Evolutionary conservation across 30 jellyfish, hydroid and myxozoan species (phyloP), one percentile per base, ranked within the genome.

Genomic region (Rhopilema esculentum): DNA sequence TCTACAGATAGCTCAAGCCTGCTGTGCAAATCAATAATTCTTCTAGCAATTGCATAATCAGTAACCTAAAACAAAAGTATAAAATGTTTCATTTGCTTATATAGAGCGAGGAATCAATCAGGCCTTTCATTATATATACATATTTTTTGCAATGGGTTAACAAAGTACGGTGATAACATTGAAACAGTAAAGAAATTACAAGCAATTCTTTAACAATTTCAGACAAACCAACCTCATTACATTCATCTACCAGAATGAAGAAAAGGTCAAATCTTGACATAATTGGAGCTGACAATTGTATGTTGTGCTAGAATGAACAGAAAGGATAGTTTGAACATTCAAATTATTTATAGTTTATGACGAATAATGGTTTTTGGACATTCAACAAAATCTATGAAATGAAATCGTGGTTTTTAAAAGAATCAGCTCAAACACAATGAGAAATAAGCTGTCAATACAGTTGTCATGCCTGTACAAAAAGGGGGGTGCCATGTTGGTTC

Each of bases 221-320:
- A 2, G 6, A 12, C 9, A 40, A 2, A 40, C 57, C 12, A 40
- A 92, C 98, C 95, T 96, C 99, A 76, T 96, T 96, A 83, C 99
- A 96, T 89, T 96, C 99, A 67, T 96, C 99, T 7, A 96, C 98
- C 91, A 96, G 84, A 0, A 96, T 93, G 88, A 96, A 96, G 76
- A 96, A 96, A 70, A 96, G 75, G 85, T 96, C 99, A 65, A 96
- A 96, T 63, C 99, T 96, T 26, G 99, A 96, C 98, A 96, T 96
- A 72, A 96, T 91, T 18, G 99, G 99, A 9, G 99, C 97, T 61
- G 98, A 86, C 50, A 96, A 91, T 21, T 92, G 92, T 30, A 92
- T 96, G 89, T 96, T 96, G 50, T 91, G 97, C 97, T 92, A 74
- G 16, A 77, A 83, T 29, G 0, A 33, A 26, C 23, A 26, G 49